A percentile compares a stretch with the other conserved stretches of the same genome.
These are phyloP conservation scores for Leptinotarsa undecemlineata DNA, from an alignment of 1,140 invertebrate species.

Conservation along the genomic window DNA sequence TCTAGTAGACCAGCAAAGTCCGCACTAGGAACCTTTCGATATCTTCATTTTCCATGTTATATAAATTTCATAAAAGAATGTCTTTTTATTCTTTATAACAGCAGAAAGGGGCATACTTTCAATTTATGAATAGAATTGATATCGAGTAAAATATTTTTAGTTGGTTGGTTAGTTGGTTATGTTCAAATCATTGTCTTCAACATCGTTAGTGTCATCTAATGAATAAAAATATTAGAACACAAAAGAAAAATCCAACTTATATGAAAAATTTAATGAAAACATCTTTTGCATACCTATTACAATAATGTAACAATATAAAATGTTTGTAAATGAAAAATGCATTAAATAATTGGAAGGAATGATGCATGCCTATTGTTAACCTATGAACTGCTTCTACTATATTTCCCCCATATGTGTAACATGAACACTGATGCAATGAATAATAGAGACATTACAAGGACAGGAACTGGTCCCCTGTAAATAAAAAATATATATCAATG, in stretches of 20 bases:
- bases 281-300: conserved; percentile 5
- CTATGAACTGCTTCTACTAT: conserved; percentile 92
- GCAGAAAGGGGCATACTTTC: too few species aligned
- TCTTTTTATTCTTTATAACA: too few species aligned
- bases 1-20: too few species aligned
- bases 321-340: conserved; percentile 43
- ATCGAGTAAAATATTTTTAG: too few species aligned
- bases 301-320: conserved; percentile 42
- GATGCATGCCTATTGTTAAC: conserved; percentile 28
- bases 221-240: too few species aligned
- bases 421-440: conserved; percentile 99
- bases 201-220: too few species aligned
- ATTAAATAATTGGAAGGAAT: conserved; percentile 43
- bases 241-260: conserved; percentile 4
- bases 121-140: too few species aligned
- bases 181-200: too few species aligned
- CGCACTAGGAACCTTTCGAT: too few species aligned
- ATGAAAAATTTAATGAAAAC: conserved; percentile 2
- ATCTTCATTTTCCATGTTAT: too few species aligned
- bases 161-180: too few species aligned
- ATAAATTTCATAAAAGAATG: too few species aligned
- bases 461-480: conserved; percentile 96
- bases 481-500: conserved; percentile 9
- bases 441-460: conserved; percentile 97
- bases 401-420: conserved; percentile 99